Evolutionary conservation across 1,140 invertebrate species (phyloP), one percentile per base, ranked within the genome.

Genomic region (Drosophila lacertosa): DNA sequence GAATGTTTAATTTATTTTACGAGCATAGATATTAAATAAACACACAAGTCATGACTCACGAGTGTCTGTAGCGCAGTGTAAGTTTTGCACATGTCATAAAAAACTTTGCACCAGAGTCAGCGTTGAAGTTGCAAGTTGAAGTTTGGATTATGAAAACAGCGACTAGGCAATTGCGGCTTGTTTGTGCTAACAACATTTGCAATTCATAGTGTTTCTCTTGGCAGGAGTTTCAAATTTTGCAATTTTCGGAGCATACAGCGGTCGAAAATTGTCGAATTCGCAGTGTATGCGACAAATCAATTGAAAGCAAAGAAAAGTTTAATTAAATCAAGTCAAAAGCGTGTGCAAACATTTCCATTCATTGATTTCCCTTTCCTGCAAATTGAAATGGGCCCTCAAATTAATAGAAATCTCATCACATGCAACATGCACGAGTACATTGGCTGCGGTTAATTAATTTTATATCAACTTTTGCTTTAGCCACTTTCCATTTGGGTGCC

Each of bases 1-100:
- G 82, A 86, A 86, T 86, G 74, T 86, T 88, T 86, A 86, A 86
- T 86, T 86, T 86, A 72, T 88, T 88, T 86, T 75, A 50, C 67
- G 60, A 70, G 67, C 60, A 86, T 88, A 82, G 82, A 82, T 86
- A 88, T 86, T 88, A 86, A 81, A 88, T 82, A 86, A 86, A 86
- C 82, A 86, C 74, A 82, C 68, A 67, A 66, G 45, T 72, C 73
- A 54, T 39, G 72, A 20, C 42, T 74, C 44, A 44, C 22, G 16
- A 47, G 18, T 53, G 55, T 37, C 37, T 53, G 48, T 24, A 39
- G 57, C 35, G 26, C 22, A 47, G 51, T 58, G 29, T 37, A 66
- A 55, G 26, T 60, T 60, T 24, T 42, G 18, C 64, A 67, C 33
- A 51, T 53, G 48, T 47, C 58, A 54, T 67, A 55, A 55, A 45